Conservation (phyloP, 2,888 invertebrate species). For the Melanostoma mellinum region DNA sequence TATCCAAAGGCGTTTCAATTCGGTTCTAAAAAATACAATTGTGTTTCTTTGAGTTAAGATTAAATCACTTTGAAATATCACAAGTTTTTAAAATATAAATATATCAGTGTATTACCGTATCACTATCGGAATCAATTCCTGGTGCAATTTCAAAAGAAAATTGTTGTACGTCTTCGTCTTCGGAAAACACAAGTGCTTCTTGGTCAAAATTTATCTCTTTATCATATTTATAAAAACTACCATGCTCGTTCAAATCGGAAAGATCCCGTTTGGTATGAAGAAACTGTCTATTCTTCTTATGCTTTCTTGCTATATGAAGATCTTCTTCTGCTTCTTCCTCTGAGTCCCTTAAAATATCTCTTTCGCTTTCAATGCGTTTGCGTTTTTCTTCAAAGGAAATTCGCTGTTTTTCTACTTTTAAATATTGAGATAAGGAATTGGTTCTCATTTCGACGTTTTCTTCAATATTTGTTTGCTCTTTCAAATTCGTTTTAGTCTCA, state of each 20-base stretch:
- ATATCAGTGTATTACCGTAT: constrained; percentile 79
- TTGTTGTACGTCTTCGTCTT: constrained; percentile 84
- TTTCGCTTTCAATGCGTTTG: constrained; percentile 80
- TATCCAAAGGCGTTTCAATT: constrained; percentile 80
- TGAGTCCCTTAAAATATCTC: constrained; percentile 80
- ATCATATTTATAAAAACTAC: constrained; percentile 85
- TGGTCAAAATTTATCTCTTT: constrained; percentile 83
- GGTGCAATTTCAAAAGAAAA: constrained; percentile 82
- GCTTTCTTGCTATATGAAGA: constrained; percentile 21
- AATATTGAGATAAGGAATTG: constrained; percentile 76
- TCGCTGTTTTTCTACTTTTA: constrained; percentile 80
- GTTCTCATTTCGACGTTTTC: constrained; percentile 75
- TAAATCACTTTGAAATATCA: background rate
- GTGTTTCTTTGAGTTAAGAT: background rate
- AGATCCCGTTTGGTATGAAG: constrained; percentile 21
- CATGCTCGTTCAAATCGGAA: constrained; percentile 79
- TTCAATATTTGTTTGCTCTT: constrained; percentile 51
- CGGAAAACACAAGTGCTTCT: constrained; percentile 85
- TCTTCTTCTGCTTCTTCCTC: constrained; percentile 77
- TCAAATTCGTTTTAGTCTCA: constrained; percentile 64
- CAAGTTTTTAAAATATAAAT: constrained; percentile 13
- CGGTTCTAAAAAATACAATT: constrained; percentile 77
- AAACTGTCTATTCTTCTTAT: constrained; percentile 33
- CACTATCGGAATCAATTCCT: constrained; percentile 81
- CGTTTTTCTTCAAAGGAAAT: constrained; percentile 82